A percentile compares a stretch with the other conserved stretches of the same genome.
phyloP scores from a whole-genome alignment of 1,140 invertebrate species.

The Paraescarpia echinospica region DNA sequence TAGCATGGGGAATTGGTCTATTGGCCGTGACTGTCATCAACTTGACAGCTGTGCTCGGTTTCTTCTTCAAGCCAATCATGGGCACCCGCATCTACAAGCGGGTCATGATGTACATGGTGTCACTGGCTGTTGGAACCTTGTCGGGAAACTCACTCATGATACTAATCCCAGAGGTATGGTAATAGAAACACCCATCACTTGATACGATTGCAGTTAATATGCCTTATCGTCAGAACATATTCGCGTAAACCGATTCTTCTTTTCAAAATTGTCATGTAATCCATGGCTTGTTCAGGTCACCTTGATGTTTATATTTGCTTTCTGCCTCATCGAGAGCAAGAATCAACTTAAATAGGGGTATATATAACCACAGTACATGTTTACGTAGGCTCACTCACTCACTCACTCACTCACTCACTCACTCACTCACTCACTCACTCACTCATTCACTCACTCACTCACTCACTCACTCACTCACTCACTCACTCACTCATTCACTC shows the following conservation, averaged over 20 bases:
- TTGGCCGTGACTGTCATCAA: constrained; percentile 68
- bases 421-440: no score
- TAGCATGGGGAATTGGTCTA: constrained; percentile 67
- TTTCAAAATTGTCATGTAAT: not conserved
- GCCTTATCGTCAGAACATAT: not conserved
- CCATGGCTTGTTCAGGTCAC: not conserved
- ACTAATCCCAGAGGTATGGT: constrained; percentile 65
- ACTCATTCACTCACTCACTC: no score
- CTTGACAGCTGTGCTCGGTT: constrained; percentile 66
- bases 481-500: no score
- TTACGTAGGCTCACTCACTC: no score
- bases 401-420: no score
- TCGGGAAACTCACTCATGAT: constrained; percentile 68
- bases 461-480: no score
- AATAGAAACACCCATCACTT: not conserved
- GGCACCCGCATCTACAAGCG: constrained; percentile 63
- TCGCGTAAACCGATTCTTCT: not conserved
- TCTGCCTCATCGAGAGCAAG: not conserved
- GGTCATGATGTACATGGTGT: constrained; percentile 66
- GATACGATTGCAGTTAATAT: not conserved
- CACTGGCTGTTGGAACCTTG: constrained; percentile 70
- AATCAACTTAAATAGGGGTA: no score
- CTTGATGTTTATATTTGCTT: not conserved
- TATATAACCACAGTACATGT: no score
- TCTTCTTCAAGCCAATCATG: constrained; percentile 66